Evolutionary conservation across 2,113 vertebrate species (phyloP).

Genomic region (Tretioscincus oriximinensis): DNA sequence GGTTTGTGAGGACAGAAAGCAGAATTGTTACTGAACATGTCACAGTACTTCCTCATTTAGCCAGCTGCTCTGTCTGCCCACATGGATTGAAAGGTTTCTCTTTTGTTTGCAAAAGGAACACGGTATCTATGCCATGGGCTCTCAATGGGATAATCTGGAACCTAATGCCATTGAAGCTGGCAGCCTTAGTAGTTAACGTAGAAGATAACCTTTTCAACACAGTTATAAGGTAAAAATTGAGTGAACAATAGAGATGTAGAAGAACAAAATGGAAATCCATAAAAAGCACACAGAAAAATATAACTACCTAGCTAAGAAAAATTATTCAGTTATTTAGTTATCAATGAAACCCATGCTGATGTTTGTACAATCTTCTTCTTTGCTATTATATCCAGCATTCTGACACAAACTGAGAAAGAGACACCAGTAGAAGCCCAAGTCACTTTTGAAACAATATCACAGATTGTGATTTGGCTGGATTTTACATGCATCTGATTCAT

Average conservation of each 20-base stretch:
- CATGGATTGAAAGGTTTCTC: no score
- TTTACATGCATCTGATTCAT: neutral
- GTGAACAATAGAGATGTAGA: neutral
- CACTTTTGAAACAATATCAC: neutral
- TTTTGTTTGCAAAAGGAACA: no score
- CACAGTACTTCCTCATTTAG: no score
- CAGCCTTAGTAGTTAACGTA: no score
- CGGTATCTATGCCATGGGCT: no score
- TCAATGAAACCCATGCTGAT: neutral
- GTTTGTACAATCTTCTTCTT: neutral
- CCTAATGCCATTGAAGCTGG: no score
- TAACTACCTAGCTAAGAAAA: constrained; percentile 9
- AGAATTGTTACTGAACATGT: no score
- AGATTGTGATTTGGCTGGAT: neutral
- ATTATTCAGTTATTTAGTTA: neutral
- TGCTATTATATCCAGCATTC: neutral
- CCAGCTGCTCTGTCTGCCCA: no score
- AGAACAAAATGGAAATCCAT: neutral
- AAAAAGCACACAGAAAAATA: neutral
- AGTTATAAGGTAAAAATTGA: neutral
- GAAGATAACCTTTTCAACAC: neutral
- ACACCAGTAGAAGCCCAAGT: neutral
- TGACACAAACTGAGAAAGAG: neutral
- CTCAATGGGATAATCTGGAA: no score
- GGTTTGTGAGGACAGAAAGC: no score